Evolutionary conservation across 2,888 invertebrate genomes (phyloP), one percentile per base, ranked within the genome.

Genomic region (Maniola hyperantus): DNA sequence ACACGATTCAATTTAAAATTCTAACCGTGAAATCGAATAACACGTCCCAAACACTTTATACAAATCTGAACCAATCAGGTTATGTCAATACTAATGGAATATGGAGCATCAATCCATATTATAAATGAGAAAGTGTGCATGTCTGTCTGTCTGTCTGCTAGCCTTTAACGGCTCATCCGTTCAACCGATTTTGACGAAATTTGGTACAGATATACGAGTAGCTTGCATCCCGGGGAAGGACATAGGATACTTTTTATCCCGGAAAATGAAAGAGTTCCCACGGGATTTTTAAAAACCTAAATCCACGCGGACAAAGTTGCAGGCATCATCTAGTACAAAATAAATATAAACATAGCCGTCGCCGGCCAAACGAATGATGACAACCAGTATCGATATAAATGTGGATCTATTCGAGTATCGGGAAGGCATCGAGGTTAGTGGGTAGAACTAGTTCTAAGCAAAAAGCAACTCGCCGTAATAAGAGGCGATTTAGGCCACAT

Each of bases 391-490:
- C 64, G 64, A 62, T 57, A 61, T 55, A 51, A 63, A 55, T 55
- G 55, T 54, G 60, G 58, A 57, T 55, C 61, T 51, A 51, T 42
- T 33, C 54, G 66, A 51, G 63, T 42, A 67, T 67, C 74, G 73
- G 72, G 71, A 76, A 64, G 59, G 74, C 75, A 83, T 80, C 74
- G 78, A 78, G 88, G 84, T 85, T 81, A 87, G 77, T 80, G 73
- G 80, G 79, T 75, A 70, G 72, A 82, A 83, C 82, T 80, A 82
- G 83, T 79, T 79, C 73, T 10, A 20, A 7, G 57, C 57, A 57
- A 20, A 57, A 13, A 57, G 1, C 39, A 42, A 42, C 20, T 57
- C 6, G 18, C 42, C 15, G 8, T 8, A 33, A 8, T 15, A 54
- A n/a, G 34, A 53, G 6, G 34, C 5, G 7, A 7, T 42, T 6